phyloP scores from a whole-genome alignment of 2,113 vertebrate species.

The Peromyscus polionotus region DNA sequence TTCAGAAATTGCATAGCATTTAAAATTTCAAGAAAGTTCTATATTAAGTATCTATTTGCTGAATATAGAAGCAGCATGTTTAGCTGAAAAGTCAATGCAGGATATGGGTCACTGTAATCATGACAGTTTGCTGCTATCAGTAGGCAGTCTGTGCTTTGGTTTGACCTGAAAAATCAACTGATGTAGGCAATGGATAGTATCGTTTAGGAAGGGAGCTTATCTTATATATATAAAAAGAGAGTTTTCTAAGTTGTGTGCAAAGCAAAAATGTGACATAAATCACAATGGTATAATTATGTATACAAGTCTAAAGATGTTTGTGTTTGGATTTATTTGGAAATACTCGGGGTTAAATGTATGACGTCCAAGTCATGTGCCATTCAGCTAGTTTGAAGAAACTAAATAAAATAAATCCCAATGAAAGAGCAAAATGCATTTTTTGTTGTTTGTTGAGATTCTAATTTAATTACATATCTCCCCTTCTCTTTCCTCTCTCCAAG shows the following conservation, averaged over 20 bases:
- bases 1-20: slow-evolving; percentile 44
- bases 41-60: slow-evolving; percentile 43
- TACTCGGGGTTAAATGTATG: background rate
- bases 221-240: background rate
- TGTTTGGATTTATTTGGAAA: background rate
- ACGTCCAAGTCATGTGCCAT: background rate
- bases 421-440: background rate
- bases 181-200: background rate
- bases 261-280: background rate
- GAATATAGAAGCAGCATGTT: background rate
- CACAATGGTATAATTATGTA: background rate
- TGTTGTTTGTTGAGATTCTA: background rate
- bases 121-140: background rate
- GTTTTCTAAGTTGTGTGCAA: background rate
- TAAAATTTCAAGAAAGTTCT: background rate
- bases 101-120: background rate
- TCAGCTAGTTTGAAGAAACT: background rate
- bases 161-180: background rate
- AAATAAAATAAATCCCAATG: background rate
- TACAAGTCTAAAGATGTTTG: background rate
- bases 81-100: background rate
- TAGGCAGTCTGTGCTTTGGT: background rate
- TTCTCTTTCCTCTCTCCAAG: background rate
- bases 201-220: background rate
- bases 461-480: background rate